Conservation (phyloP, 2,888 invertebrate species). For the Sarcophaga subvicina region DNA sequence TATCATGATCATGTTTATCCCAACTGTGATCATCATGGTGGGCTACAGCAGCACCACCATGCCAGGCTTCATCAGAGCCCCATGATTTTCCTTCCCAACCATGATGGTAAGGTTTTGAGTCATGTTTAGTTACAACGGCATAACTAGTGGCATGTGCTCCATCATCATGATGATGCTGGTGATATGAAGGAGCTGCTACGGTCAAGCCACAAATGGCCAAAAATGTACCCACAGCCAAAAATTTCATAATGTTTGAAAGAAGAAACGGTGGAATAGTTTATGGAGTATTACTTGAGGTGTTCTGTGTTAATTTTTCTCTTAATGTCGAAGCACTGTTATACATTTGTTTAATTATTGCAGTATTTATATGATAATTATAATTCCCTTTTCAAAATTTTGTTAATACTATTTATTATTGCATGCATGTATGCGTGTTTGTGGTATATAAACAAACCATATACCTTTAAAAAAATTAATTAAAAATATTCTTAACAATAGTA, state of each 20-base stretch:
- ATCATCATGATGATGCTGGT: slow-evolving; percentile 16
- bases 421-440: neutral
- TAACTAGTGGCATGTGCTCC: slow-evolving; percentile 18
- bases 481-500: slow-evolving; percentile 78
- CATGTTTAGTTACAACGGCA: slow-evolving; percentile 74
- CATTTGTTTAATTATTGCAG: neutral
- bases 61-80: slow-evolving; percentile 23
- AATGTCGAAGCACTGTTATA: slow-evolving; percentile 14
- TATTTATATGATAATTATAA: slow-evolving; percentile 46
- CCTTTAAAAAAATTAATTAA: neutral
- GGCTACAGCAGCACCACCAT: slow-evolving; percentile 52
- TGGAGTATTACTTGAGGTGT: neutral
- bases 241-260: slow-evolving; percentile 27
- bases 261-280: neutral
- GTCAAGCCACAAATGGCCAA: slow-evolving; percentile 26
- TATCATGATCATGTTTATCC: slow-evolving; percentile 76
- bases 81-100: slow-evolving; percentile 27
- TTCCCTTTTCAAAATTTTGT: slow-evolving; percentile 32
- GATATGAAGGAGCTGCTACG: slow-evolving; percentile 15
- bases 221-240: slow-evolving; percentile 15
- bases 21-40: slow-evolving; percentile 49
- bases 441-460: neutral
- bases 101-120: slow-evolving; percentile 44
- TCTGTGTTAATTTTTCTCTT: neutral
- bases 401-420: neutral